Percentiles rank a stretch among this genome's conserved stretches.
Evolutionary conservation across 1,140 invertebrate genomes (phyloP).

Genomic region (Brachionus rubens): DNA sequence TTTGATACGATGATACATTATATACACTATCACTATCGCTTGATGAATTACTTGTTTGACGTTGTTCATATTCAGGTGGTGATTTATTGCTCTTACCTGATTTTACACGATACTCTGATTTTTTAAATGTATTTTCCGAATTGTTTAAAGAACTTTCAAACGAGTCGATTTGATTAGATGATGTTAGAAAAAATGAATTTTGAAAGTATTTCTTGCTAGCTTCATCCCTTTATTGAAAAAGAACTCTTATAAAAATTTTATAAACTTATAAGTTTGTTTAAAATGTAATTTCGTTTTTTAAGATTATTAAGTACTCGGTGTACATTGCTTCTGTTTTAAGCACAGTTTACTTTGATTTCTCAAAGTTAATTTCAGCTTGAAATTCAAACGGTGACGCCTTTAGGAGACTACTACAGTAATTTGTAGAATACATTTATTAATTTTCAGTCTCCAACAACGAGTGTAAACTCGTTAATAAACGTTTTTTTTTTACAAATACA

Average conservation of each 20-base stretch:
- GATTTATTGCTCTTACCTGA: background rate
- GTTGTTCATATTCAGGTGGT: background rate
- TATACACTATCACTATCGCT: constrained; percentile 29
- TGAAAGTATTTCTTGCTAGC: background rate
- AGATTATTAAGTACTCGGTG: no score
- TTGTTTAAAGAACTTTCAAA: constrained; percentile 16
- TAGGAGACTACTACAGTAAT: no score
- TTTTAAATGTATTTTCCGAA: background rate
- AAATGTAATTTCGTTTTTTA: no score
- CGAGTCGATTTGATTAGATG: constrained; percentile 10
- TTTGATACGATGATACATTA: constrained; percentile 9
- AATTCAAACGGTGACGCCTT: no score
- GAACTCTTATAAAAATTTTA: background rate
- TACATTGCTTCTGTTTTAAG: no score
- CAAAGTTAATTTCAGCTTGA: no score
- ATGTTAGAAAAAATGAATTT: constrained; percentile 31
- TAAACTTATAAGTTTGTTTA: no score
- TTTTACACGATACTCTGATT: background rate
- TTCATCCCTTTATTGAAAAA: background rate
- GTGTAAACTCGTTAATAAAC: no score
- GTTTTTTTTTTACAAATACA: no score
- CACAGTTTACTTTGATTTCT: no score
- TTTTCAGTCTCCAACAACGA: no score
- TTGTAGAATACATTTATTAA: no score
- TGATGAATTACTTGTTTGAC: constrained; percentile 11